phyloP scores from a whole-genome alignment of 2,797 vertebrate genomes.

The Typhlichthys subterraneus region DNA sequence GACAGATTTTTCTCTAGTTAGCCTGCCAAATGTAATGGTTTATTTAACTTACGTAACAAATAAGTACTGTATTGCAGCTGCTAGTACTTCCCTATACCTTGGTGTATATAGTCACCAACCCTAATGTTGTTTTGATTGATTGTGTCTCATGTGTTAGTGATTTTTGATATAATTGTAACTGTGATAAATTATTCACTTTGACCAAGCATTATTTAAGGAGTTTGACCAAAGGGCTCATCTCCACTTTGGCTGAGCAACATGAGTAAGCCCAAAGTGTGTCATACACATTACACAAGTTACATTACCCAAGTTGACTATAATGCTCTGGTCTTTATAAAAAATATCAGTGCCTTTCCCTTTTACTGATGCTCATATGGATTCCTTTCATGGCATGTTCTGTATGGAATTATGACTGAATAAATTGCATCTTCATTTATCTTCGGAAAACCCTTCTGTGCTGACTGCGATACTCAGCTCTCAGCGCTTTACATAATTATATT shows the following conservation, averaged over 20 bases:
- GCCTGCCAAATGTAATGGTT: not conserved
- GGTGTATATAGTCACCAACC: constrained; percentile 56
- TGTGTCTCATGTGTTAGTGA: constrained; percentile 71
- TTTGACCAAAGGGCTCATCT: constrained; percentile 68
- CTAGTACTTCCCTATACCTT: constrained; percentile 56
- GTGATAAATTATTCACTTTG: constrained; percentile 69
- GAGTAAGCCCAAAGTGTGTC: constrained; percentile 72
- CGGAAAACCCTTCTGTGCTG: constrained; percentile 87
- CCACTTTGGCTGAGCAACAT: constrained; percentile 73
- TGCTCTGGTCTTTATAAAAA: constrained; percentile 69
- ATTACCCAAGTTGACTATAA: constrained; percentile 75
- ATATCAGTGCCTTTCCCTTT: constrained; percentile 68
- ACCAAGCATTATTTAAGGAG: constrained; percentile 67
- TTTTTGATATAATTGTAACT: constrained; percentile 77
- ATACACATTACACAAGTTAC: constrained; percentile 39
- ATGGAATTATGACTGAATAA: constrained; percentile 99
- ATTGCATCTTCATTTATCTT: constrained; percentile 99
- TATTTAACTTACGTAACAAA: constrained; percentile 2
- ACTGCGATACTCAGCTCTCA: constrained; percentile 89
- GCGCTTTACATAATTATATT: constrained; percentile 94
- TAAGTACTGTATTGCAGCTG: constrained; percentile 32
- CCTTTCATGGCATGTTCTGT: constrained; percentile 91
- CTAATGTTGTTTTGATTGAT: constrained; percentile 69
- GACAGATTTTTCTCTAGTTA: no score
- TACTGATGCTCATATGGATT: constrained; percentile 81